Base-by-base conservation (phyloP, 2,888 invertebrate genomes). In the Sclerodermus sp. region DNA sequence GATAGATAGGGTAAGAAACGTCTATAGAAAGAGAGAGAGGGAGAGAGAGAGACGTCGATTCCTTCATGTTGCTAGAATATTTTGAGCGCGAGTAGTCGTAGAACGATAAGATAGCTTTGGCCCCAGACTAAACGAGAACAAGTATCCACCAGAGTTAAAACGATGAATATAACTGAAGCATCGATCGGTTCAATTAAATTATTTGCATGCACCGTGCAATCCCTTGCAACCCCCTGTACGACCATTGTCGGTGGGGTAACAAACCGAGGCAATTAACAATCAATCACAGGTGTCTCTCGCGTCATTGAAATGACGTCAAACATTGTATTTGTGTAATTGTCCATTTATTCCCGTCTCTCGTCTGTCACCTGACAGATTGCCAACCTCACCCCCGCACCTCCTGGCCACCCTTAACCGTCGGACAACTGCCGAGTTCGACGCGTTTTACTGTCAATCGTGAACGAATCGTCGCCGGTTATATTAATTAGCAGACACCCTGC, bases 261-360 rank as follows among this genome's bases (percentile, higher is more conserved):
- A 75, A 76, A 75, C 76, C 75, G 74, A 73, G 74, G 71, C 77
- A 77, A 77, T 77, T 77, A 77, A 76, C 77, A 75, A 76, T 77
- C 77, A 77, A 77, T 77, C 77, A 75, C 74, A 70, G 71, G 73
- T 70, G 72, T 73, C 74, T 73, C 76, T 73, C 71, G 74, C 76
- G 73, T 75, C 77, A 77, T 76, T 77, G 76, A 77, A 76, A 75
- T 76, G 74, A 75, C 74, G 74, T 77, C 75, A 76, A 77, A 76
- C 75, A 74, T 76, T 76, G 77, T 74, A 73, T 75, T 76, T 74
- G 74, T 74, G 76, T 77, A 76, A 77, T 77, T 76, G 77, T 76
- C 77, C 77, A 76, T 76, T 77, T 77, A 77, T 77, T 77, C 73
- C 74, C 71, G 72, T 71, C 73, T 70, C 71, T 70, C 70, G 73